Evolutionary conservation across 2,888 invertebrate genomes (phyloP).

Genomic region (Formica aserva): DNA sequence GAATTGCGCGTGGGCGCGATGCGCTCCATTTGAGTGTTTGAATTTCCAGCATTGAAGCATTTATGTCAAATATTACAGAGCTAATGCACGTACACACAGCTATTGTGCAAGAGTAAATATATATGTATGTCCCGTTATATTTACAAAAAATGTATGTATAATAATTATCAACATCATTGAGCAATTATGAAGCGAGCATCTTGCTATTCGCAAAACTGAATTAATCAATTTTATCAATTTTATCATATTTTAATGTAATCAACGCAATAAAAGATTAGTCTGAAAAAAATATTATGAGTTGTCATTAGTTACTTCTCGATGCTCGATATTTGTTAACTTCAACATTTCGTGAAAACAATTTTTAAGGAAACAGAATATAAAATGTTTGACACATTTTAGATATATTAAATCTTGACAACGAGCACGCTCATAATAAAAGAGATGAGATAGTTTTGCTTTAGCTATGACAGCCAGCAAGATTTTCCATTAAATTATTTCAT

Average conservation of each 20-base stretch:
- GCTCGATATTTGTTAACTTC: background rate
- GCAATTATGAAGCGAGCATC: background rate
- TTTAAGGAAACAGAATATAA: background rate
- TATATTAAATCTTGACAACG: constrained; percentile 30
- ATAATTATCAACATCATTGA: constrained; percentile 7
- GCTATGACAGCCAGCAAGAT: constrained; percentile 27
- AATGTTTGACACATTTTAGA: constrained; percentile 2
- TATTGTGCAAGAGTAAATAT: constrained; percentile 30
- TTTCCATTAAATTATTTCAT: constrained; percentile 63
- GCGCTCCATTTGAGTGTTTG: constrained; percentile 26
- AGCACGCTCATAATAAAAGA: constrained; percentile 21
- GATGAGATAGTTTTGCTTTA: constrained; percentile 33
- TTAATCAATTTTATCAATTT: constrained; percentile 20
- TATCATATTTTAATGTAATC: background rate
- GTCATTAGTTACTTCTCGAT: background rate
- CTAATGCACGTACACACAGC: background rate
- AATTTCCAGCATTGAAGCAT: constrained; percentile 35
- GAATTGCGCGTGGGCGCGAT: background rate
- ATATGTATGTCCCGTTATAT: background rate
- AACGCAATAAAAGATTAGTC: background rate
- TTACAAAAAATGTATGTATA: background rate
- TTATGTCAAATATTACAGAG: background rate
- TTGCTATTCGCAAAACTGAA: background rate
- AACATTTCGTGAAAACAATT: background rate
- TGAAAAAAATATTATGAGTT: background rate